Conservation (phyloP, 1,140 invertebrate genomes). For the Lepidotrigona ventralis region DNA sequence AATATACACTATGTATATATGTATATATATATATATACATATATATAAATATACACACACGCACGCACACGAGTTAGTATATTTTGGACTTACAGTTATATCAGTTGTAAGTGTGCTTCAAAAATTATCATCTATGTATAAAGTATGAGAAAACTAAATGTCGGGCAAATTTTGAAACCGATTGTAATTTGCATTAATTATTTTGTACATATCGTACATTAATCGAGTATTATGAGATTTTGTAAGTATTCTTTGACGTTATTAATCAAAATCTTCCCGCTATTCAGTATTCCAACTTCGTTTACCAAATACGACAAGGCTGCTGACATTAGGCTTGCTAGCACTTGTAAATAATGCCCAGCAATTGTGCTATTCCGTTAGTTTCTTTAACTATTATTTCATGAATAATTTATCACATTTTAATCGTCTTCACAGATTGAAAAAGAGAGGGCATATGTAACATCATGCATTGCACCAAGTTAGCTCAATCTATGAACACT, state of each 20-base stretch:
- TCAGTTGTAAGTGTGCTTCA: constrained; percentile 71
- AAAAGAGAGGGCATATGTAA: constrained; percentile 75
- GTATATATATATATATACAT: constrained; percentile 32
- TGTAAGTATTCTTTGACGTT: constrained; percentile 24
- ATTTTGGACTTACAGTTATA: constrained; percentile 73
- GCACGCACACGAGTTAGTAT: constrained; percentile 12
- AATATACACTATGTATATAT: constrained; percentile 33
- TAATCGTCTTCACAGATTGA: constrained; percentile 78
- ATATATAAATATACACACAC: constrained; percentile 1
- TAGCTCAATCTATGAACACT: constrained; percentile 78
- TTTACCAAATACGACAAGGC: constrained; percentile 72
- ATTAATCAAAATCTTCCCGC: constrained; percentile 57
- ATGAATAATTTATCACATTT: constrained; percentile 80
- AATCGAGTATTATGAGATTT: constrained; percentile 30
- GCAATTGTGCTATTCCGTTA: constrained; percentile 79
- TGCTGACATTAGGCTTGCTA: constrained; percentile 77
- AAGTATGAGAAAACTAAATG: constrained; percentile 72
- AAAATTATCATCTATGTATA: constrained; percentile 75
- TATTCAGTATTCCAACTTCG: constrained; percentile 64
- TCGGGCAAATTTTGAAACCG: constrained; percentile 66
- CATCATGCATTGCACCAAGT: constrained; percentile 71
- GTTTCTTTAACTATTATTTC: constrained; percentile 77
- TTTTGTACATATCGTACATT: constrained; percentile 50
- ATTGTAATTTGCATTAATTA: constrained; percentile 29
- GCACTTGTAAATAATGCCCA: constrained; percentile 80